A percentile compares a stretch with the other conserved stretches of the same genome.
phyloP scores from a whole-genome alignment of 2,113 vertebrate species.

The Ranitomeya variabilis region DNA sequence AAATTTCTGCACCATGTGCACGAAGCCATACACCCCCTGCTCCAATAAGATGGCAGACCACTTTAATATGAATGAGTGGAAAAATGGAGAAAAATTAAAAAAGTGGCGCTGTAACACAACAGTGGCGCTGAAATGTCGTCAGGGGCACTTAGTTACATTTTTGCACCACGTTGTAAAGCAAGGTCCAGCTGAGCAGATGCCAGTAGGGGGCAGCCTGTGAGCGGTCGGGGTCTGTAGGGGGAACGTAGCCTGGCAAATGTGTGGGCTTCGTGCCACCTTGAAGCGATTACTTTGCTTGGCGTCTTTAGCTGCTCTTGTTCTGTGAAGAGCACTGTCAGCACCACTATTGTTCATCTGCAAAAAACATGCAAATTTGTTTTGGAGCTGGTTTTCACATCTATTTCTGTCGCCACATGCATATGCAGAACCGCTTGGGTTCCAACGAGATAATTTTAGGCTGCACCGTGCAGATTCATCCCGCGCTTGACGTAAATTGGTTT shows the following conservation, averaged over 20 bases:
- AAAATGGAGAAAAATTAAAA: too few species aligned
- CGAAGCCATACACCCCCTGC: too few species aligned
- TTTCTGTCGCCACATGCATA: slow-evolving; percentile 54
- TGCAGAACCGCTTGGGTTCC: slow-evolving; percentile 57
- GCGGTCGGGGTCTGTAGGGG: neutral
- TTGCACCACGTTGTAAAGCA: too few species aligned
- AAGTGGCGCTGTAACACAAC: too few species aligned
- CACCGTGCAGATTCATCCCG: slow-evolving; percentile 53
- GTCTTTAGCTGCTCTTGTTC: slow-evolving; percentile 57
- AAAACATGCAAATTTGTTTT: slow-evolving; percentile 54
- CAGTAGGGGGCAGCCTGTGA: neutral
- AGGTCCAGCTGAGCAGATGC: neutral
- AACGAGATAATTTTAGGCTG: slow-evolving; percentile 58
- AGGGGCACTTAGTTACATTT: too few species aligned
- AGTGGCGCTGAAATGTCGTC: too few species aligned
- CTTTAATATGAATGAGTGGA: too few species aligned
- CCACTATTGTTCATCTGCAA: slow-evolving; percentile 50
- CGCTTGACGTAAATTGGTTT: slow-evolving; percentile 58
- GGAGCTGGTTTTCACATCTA: slow-evolving; percentile 51
- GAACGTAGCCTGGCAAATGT: slow-evolving; percentile 28
- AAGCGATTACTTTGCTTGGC: slow-evolving; percentile 50
- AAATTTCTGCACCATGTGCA: too few species aligned
- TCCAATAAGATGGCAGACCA: too few species aligned
- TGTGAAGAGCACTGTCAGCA: slow-evolving; percentile 54
- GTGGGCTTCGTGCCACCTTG: slow-evolving; percentile 49